A percentile compares a stretch with the other conserved stretches of the same genome.
Evolutionary conservation across 2,888 invertebrate species (phyloP).

Genomic region (Drosophila kanekoi): DNA sequence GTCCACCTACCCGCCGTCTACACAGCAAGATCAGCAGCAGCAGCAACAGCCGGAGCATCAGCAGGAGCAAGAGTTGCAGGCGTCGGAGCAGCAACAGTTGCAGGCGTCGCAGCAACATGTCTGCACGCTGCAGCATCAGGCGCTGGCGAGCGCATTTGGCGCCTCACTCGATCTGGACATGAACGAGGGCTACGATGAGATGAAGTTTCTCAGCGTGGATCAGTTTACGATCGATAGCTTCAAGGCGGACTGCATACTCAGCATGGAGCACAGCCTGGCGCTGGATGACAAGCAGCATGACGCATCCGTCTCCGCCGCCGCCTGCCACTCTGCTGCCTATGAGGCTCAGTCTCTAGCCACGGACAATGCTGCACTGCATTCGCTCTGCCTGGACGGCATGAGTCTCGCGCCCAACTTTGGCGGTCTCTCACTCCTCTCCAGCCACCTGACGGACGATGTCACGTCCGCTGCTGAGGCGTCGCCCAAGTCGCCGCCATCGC

Average conservation of each 20-base stretch:
- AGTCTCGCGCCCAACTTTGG: constrained; percentile 60
- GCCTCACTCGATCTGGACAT: constrained; percentile 78
- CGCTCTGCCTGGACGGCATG: constrained; percentile 71
- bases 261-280: constrained; percentile 83
- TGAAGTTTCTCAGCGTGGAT: constrained; percentile 85
- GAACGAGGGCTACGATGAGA: constrained; percentile 82
- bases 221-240: constrained; percentile 85
- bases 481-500: constrained; percentile 80
- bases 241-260: constrained; percentile 85
- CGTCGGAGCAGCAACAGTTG: constrained; percentile 40
- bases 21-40: constrained; percentile 25
- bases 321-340: constrained; percentile 31
- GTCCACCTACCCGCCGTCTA: constrained; percentile 76
- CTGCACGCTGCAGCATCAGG: constrained; percentile 54
- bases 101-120: constrained; percentile 36
- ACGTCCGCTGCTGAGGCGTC: constrained; percentile 29
- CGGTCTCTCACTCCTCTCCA: constrained; percentile 55
- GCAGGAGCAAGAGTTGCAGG: constrained; percentile 35
- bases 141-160: constrained; percentile 54
- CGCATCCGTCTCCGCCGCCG: constrained; percentile 34
- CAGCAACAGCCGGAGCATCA: constrained; percentile 51
- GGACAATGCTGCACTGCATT: constrained; percentile 47
- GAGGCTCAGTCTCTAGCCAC: constrained; percentile 20
- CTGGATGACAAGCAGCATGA: constrained; percentile 70
- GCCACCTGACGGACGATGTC: constrained; percentile 41